Evolutionary conservation across 1,140 invertebrate species (phyloP).

Genomic region (Caenorhabditis inopinata): DNA sequence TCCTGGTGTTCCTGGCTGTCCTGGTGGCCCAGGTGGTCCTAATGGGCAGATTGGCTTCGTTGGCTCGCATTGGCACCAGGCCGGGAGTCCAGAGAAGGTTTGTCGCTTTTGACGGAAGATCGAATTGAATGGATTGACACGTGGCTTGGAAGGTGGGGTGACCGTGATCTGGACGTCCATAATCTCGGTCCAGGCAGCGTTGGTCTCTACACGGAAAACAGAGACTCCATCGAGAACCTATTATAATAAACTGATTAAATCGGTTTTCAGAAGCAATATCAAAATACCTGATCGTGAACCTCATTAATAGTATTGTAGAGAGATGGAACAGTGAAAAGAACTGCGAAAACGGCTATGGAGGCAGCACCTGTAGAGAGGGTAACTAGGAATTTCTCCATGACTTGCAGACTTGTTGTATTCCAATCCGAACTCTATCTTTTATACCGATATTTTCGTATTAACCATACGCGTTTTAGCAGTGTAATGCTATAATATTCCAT

Average conservation of each 20-base stretch:
- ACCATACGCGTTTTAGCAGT: background rate
- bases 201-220: constrained; percentile 51
- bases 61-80: constrained; percentile 54
- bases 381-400: constrained; percentile 33
- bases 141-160: constrained; percentile 49
- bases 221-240: constrained; percentile 46
- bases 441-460: constrained; percentile 19
- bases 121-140: constrained; percentile 48
- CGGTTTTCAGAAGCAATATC: background rate
- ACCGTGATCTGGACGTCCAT: constrained; percentile 51
- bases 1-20: constrained; percentile 47
- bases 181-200: constrained; percentile 51
- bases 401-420: background rate
- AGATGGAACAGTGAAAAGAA: constrained; percentile 15
- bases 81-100: constrained; percentile 50
- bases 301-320: constrained; percentile 34
- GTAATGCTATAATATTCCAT: constrained; percentile 31
- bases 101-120: constrained; percentile 54
- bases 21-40: constrained; percentile 50
- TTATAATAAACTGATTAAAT: background rate
- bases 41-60: constrained; percentile 48
- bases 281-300: constrained; percentile 16
- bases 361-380: constrained; percentile 2
- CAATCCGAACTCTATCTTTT: background rate
- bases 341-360: constrained; percentile 8